Percentiles rank a stretch among this genome's conserved stretches.
These are phyloP conservation scores for Entomobrya multifasciata DNA, from an alignment of 2,888 invertebrate species.

Conservation along the genomic window DNA sequence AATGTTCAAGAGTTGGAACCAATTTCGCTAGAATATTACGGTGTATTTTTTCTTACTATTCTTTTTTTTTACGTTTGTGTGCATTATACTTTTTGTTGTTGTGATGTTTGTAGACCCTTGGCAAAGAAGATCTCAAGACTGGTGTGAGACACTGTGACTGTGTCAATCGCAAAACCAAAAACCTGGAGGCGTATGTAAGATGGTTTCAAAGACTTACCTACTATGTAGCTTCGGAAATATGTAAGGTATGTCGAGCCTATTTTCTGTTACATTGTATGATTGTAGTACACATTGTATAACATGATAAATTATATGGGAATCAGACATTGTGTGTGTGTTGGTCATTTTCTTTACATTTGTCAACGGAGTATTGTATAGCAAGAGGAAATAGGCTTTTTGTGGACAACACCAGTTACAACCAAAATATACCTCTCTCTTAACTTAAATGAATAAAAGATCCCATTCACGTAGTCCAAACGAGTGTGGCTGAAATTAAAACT, in stretches of 20 bases:
- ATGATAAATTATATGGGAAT: conserved; percentile 6
- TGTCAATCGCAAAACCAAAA: conserved; percentile 94
- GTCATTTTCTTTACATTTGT: conserved; percentile 25
- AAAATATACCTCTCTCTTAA: no score
- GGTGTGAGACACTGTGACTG: conserved; percentile 83
- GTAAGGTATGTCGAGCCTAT: conserved; percentile 87
- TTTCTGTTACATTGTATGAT: neutral
- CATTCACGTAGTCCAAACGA: neutral
- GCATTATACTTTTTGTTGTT: conserved; percentile 24
- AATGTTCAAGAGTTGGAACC: conserved; percentile 28
- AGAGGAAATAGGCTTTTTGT: neutral
- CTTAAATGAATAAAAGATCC: conserved; percentile 21
- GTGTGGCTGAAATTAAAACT: conserved; percentile 1
- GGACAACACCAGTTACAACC: neutral
- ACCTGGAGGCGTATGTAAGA: conserved; percentile 97
- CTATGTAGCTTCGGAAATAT: conserved; percentile 96
- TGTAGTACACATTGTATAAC: neutral
- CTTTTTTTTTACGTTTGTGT: no score
- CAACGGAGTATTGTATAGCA: neutral
- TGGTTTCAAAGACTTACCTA: conserved; percentile 99
- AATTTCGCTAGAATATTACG: conserved; percentile 52
- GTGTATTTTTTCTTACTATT: conserved; percentile 13
- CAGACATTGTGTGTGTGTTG: neutral
- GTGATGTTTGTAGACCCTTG: conserved; percentile 64
- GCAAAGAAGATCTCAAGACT: conserved; percentile 72